Evolutionary conservation across 2,888 invertebrate genomes (phyloP).

Genomic region (Pharmacophagus antenor): DNA sequence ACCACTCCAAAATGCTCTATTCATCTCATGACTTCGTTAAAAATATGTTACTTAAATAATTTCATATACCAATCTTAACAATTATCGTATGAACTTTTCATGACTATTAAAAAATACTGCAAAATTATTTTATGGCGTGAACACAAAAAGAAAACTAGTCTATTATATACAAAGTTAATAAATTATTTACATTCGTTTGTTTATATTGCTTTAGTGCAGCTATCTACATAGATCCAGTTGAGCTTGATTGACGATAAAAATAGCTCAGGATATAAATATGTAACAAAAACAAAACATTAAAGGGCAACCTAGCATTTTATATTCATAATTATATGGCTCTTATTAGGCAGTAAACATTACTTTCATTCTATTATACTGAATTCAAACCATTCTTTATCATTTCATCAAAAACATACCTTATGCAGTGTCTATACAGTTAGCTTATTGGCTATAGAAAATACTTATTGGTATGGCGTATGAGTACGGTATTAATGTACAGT

Average conservation of each 20-base stretch:
- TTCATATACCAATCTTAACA: too few species aligned
- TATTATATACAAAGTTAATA: too few species aligned
- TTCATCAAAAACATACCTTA: constrained; percentile 24
- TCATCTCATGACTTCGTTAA: too few species aligned
- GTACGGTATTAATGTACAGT: constrained; percentile 36
- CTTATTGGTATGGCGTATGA: constrained; percentile 35
- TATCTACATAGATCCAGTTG: background rate
- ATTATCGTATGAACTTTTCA: too few species aligned
- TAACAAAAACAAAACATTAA: background rate
- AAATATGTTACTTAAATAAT: too few species aligned
- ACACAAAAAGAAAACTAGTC: too few species aligned
- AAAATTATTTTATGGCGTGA: too few species aligned
- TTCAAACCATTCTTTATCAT: background rate
- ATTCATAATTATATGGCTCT: background rate
- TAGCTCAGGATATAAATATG: background rate
- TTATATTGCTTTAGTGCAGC: background rate
- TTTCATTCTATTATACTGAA: background rate
- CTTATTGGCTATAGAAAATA: constrained; percentile 27
- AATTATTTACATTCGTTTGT: too few species aligned
- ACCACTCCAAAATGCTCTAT: too few species aligned
- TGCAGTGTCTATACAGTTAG: constrained; percentile 26
- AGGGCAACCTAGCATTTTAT: background rate
- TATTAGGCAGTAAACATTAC: background rate
- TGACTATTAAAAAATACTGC: too few species aligned
- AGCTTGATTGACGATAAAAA: background rate